phyloP scores from a whole-genome alignment of 2,113 vertebrate genomes.

The Rhinopithecus roxellana region DNA sequence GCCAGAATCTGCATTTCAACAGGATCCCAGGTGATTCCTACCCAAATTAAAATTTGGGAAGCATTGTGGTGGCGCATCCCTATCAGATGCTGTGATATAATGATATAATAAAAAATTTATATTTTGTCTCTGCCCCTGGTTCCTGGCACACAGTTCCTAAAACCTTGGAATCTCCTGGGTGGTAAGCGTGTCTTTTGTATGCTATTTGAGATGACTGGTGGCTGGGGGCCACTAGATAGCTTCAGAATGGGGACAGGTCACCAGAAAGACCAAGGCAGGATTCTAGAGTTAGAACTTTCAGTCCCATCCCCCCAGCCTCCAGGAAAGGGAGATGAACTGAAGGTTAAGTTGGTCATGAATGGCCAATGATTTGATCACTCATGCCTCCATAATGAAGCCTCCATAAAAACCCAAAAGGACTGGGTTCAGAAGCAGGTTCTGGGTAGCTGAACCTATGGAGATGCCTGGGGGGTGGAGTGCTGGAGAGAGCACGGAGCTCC shows the following conservation, averaged over 20 bases:
- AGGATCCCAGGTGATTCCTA: neutral
- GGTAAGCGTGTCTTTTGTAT: neutral
- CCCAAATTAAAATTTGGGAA: neutral
- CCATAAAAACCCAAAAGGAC: neutral
- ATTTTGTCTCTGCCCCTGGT: neutral
- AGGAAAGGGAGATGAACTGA: neutral
- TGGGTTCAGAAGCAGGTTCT: too few species aligned
- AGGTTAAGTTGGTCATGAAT: neutral
- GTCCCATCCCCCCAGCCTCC: neutral
- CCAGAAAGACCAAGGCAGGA: neutral
- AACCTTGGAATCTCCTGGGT: neutral
- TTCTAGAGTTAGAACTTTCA: neutral
- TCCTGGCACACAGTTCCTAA: neutral
- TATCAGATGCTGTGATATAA: neutral
- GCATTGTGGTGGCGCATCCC: too few species aligned
- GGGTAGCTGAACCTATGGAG: neutral
- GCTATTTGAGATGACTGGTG: neutral
- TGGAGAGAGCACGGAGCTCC: neutral
- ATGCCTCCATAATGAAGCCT: neutral
- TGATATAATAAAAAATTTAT: neutral
- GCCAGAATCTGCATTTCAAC: neutral
- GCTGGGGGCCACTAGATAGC: neutral
- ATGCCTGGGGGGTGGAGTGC: fast-evolving
- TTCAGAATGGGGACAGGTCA: neutral
- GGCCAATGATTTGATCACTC: neutral